phyloP scores from a whole-genome alignment of 1,140 invertebrate genomes.

The Nebria ingens region DNA sequence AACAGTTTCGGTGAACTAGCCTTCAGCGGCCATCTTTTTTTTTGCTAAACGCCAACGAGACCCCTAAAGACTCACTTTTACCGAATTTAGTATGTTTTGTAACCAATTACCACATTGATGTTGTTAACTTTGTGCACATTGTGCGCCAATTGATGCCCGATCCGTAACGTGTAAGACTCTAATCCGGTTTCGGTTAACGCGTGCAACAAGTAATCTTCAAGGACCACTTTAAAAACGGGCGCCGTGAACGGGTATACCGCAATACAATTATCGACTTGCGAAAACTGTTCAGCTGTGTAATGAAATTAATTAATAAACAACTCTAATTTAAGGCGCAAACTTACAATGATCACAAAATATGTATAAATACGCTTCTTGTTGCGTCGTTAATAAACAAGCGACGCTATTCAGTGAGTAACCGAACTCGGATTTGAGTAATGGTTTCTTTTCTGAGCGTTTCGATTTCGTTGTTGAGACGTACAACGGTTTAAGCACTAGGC shows the following conservation, averaged over 20 bases:
- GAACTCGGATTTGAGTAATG: constrained; percentile 23
- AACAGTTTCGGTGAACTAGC: no score
- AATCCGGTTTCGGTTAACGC: constrained; percentile 66
- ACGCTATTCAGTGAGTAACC: constrained; percentile 24
- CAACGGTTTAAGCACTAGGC: constrained; percentile 29
- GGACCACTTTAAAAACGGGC: constrained; percentile 49
- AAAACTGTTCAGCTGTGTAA: constrained; percentile 12
- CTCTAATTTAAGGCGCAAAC: not conserved
- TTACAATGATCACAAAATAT: constrained; percentile 35
- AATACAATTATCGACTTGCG: constrained; percentile 28
- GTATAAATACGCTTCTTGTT: constrained; percentile 47
- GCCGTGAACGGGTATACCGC: constrained; percentile 57
- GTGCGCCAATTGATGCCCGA: constrained; percentile 43
- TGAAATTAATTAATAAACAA: constrained; percentile 4
- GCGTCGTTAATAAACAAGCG: constrained; percentile 38
- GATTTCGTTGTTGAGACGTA: constrained; percentile 26
- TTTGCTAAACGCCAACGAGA: no score
- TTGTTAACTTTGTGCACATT: constrained; percentile 29
- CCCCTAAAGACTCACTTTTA: no score
- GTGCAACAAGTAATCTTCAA: constrained; percentile 60
- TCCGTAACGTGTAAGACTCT: constrained; percentile 64
- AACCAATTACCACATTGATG: constrained; percentile 26
- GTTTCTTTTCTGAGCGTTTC: constrained; percentile 12
- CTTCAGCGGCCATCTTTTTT: no score
- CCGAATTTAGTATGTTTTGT: no score